These are phyloP conservation scores for Cynopterus brachyotis DNA, from an alignment of 2,113 vertebrate genomes.

Conservation along the genomic window DNA sequence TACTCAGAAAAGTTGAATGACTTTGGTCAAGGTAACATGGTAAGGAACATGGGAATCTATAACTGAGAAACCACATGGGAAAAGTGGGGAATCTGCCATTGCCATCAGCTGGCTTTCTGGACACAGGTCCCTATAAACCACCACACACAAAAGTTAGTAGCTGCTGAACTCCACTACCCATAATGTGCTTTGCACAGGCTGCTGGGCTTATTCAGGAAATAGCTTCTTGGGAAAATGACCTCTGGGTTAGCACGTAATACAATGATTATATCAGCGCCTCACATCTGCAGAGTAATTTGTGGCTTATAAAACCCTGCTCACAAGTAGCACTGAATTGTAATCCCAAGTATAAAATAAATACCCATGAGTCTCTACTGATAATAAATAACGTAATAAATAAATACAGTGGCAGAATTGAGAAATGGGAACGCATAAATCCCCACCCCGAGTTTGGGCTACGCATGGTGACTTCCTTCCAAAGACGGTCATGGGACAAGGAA, in stretches of 20 bases:
- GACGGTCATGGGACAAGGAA: background rate
- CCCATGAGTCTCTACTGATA: background rate
- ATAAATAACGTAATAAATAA: background rate
- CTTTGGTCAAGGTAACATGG: background rate
- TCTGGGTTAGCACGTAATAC: background rate
- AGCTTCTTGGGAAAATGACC: background rate
- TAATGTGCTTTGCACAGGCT: rapidly evolving
- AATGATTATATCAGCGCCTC: background rate
- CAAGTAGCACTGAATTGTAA: background rate
- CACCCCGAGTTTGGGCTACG: background rate
- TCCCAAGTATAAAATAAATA: background rate
- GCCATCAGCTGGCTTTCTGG: background rate
- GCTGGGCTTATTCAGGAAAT: background rate
- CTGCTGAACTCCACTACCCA: background rate
- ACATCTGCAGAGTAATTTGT: background rate
- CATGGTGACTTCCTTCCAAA: background rate
- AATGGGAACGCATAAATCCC: background rate
- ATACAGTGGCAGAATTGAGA: background rate
- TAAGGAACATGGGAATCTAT: background rate
- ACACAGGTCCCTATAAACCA: background rate
- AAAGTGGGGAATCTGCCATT: background rate
- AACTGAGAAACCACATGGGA: background rate
- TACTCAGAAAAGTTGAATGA: background rate
- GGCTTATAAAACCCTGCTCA: background rate
- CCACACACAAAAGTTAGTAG: background rate